Percentiles rank a stretch among this genome's conserved stretches.
Evolutionary conservation across 2,797 vertebrate species (phyloP).

Genomic region (Pristis pectinata): DNA sequence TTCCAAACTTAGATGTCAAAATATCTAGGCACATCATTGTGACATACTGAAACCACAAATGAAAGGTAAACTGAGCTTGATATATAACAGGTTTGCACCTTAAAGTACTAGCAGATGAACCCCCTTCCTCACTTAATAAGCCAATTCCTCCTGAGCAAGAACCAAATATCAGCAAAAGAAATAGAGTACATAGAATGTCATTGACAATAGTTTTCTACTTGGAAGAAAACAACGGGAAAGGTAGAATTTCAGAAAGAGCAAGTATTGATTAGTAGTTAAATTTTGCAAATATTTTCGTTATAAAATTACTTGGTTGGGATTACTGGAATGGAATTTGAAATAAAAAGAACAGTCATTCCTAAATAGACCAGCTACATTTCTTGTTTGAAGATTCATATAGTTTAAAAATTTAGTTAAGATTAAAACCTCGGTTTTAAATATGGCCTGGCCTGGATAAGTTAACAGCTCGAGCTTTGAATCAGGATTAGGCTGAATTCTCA

Average conservation of each 20-base stretch:
- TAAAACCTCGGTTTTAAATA: neutral
- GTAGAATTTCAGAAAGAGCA: neutral
- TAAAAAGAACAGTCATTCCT: neutral
- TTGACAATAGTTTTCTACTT: neutral
- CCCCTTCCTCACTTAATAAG: neutral
- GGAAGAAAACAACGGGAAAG: neutral
- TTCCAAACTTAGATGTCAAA: neutral
- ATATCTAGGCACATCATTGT: neutral
- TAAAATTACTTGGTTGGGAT: neutral
- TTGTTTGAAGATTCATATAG: neutral
- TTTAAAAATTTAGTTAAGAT: neutral
- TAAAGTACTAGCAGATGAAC: neutral
- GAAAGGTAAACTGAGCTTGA: neutral
- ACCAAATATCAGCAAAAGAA: neutral
- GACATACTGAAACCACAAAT: neutral
- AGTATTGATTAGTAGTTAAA: neutral
- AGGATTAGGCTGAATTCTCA: neutral
- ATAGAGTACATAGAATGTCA: neutral
- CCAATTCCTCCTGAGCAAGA: neutral
- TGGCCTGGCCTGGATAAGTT: neutral
- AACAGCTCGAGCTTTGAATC: neutral
- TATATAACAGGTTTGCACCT: neutral
- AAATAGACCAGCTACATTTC: neutral
- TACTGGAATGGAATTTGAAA: neutral
- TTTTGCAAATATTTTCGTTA: neutral